Conservation (phyloP, 2,113 vertebrate species). For the Coreoperca whiteheadi region DNA sequence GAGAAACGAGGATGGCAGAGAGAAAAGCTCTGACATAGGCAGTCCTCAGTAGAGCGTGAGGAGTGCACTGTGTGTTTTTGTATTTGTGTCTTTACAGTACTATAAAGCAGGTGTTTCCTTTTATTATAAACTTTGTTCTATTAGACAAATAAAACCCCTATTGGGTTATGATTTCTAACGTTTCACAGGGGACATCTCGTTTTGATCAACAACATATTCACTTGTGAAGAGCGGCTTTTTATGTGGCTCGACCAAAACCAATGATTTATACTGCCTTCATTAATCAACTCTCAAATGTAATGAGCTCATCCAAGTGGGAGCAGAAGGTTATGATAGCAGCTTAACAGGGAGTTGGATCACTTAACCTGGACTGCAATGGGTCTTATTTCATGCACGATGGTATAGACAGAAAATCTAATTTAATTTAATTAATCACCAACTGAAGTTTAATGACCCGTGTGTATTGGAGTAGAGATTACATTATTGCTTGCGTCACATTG, state of each 20-base stretch:
- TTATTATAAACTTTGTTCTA: conserved; percentile 2
- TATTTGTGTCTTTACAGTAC: conserved; percentile 12
- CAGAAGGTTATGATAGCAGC: conserved; percentile 51
- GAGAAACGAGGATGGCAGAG: background rate
- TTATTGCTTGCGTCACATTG: conserved; percentile 11
- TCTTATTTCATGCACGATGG: conserved; percentile 48
- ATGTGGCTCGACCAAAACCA: conserved; percentile 37
- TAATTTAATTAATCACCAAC: conserved; percentile 39
- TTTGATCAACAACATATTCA: conserved; percentile 10
- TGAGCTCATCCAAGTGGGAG: conserved; percentile 55
- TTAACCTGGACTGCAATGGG: conserved; percentile 39
- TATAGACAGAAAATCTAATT: conserved; percentile 56
- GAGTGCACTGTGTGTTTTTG: conserved; percentile 1
- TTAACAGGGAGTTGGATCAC: conserved; percentile 44
- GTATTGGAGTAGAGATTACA: conserved; percentile 24
- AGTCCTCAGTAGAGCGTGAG: conserved; percentile 11
- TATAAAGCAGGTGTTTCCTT: conserved; percentile 19
- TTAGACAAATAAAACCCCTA: conserved; percentile 15
- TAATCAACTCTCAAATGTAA: conserved; percentile 56
- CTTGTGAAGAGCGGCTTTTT: conserved; percentile 18
- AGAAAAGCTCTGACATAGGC: conserved; percentile 12
- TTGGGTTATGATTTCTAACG: conserved; percentile 20
- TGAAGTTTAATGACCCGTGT: conserved; percentile 50
- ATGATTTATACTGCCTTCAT: conserved; percentile 50
- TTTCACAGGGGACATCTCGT: background rate